These are phyloP conservation scores for Rhagophthalmus giganteus DNA, from an alignment of 2,888 invertebrate species.

Conservation along the genomic window DNA sequence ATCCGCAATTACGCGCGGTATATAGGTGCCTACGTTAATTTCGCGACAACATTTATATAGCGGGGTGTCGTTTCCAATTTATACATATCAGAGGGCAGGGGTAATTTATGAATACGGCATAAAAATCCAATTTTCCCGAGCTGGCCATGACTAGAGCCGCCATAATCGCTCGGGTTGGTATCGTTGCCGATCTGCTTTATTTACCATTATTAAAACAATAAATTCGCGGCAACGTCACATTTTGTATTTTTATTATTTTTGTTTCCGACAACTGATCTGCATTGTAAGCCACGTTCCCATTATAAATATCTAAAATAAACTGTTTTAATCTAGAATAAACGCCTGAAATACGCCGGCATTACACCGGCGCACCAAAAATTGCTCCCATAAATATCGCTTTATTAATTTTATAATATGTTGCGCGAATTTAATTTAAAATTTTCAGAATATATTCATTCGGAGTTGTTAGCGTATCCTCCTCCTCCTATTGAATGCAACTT, in stretches of 20 bases:
- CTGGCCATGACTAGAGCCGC: slow-evolving; percentile 22
- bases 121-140: slow-evolving; percentile 55
- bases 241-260: slow-evolving; percentile 56
- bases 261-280: slow-evolving; percentile 56
- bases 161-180: slow-evolving; percentile 36
- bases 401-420: slow-evolving; percentile 57
- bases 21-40: too few relatives aligned
- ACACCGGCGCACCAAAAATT: slow-evolving; percentile 55
- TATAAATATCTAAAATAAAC: slow-evolving; percentile 59
- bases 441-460: slow-evolving; percentile 38
- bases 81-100: slow-evolving; percentile 41
- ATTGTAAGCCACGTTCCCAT: slow-evolving; percentile 55
- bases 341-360: slow-evolving; percentile 52
- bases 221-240: slow-evolving; percentile 56
- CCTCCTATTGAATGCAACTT: slow-evolving; percentile 10
- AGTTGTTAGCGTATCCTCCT: slow-evolving; percentile 15
- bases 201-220: slow-evolving; percentile 59
- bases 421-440: slow-evolving; percentile 49
- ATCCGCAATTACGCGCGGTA: too few relatives aligned
- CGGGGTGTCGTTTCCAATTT: slow-evolving; percentile 46
- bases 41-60: slow-evolving; percentile 40
- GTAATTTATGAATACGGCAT: slow-evolving; percentile 51
- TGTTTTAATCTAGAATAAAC: slow-evolving; percentile 58
- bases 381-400: slow-evolving; percentile 57
- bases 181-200: slow-evolving; percentile 54